Conservation (phyloP, 2,797 vertebrate species). For the Enteromius thamalakanensis region DNA sequence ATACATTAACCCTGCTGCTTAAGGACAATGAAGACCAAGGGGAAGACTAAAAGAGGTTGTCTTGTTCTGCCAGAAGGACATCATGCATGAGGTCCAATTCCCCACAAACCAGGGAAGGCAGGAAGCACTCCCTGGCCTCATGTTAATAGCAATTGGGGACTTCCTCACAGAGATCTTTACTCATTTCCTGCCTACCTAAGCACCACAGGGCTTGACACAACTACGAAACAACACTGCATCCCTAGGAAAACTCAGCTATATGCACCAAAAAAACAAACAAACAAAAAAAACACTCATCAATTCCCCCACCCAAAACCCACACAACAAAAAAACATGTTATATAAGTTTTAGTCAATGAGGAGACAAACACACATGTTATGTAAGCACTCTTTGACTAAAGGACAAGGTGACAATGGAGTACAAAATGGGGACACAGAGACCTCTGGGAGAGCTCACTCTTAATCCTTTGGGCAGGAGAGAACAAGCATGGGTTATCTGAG, state of each 20-base stretch:
- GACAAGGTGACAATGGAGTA: constrained; percentile 62
- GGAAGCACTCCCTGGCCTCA: not conserved
- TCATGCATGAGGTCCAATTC: constrained; percentile 39
- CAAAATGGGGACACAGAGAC: constrained; percentile 53
- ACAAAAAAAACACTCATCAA: not conserved
- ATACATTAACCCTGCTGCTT: constrained; percentile 43
- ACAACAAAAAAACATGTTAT: constrained; percentile 46
- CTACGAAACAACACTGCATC: not conserved
- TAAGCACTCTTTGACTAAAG: constrained; percentile 60
- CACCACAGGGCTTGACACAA: not conserved
- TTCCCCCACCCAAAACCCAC: constrained; percentile 14
- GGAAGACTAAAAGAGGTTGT: constrained; percentile 23
- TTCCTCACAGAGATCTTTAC: constrained; percentile 11
- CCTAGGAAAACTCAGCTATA: constrained; percentile 1
- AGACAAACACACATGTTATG: constrained; percentile 56
- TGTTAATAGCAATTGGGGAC: constrained; percentile 54
- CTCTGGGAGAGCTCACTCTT: constrained; percentile 65
- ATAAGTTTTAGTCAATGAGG: constrained; percentile 54
- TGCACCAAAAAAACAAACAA: constrained; percentile 6
- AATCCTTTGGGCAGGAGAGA: constrained; percentile 68
- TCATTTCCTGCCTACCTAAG: constrained; percentile 8
- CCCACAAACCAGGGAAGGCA: constrained; percentile 9
- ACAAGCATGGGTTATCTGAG: constrained; percentile 52
- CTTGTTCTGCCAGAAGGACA: constrained; percentile 44
- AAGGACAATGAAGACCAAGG: constrained; percentile 37